phyloP scores from a whole-genome alignment of 2,113 vertebrate genomes.

The Gavia stellata region DNA sequence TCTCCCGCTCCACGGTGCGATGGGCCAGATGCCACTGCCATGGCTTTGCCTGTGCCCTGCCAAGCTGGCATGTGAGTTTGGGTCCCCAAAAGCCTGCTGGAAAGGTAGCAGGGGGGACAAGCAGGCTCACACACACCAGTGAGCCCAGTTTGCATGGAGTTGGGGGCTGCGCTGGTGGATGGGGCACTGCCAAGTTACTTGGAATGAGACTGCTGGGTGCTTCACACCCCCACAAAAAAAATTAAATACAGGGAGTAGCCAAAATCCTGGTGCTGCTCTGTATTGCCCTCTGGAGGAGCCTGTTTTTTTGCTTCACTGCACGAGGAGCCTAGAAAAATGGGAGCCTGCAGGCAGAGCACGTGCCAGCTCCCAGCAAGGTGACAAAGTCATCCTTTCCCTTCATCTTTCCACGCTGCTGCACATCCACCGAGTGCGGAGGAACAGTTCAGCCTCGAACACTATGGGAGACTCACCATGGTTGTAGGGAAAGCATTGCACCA shows the following conservation, averaged over 20 bases:
- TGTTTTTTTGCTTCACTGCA: neutral
- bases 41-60: fast-evolving
- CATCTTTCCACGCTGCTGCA: neutral
- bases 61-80: fast-evolving
- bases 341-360: neutral
- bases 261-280: neutral
- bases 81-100: neutral
- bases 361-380: neutral
- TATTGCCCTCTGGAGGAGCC: neutral
- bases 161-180: neutral
- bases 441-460: neutral
- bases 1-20: neutral
- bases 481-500: fast-evolving
- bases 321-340: neutral
- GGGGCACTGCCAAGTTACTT: neutral
- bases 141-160: neutral
- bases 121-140: neutral
- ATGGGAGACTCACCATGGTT: fast-evolving
- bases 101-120: neutral
- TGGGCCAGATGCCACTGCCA: neutral
- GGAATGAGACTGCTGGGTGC: fast-evolving
- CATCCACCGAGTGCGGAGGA: neutral
- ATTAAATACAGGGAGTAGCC: neutral
- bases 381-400: neutral
- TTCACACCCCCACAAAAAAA: neutral